Base-by-base conservation (phyloP, 2,888 invertebrate species). In the Criorhina ranunculi region DNA sequence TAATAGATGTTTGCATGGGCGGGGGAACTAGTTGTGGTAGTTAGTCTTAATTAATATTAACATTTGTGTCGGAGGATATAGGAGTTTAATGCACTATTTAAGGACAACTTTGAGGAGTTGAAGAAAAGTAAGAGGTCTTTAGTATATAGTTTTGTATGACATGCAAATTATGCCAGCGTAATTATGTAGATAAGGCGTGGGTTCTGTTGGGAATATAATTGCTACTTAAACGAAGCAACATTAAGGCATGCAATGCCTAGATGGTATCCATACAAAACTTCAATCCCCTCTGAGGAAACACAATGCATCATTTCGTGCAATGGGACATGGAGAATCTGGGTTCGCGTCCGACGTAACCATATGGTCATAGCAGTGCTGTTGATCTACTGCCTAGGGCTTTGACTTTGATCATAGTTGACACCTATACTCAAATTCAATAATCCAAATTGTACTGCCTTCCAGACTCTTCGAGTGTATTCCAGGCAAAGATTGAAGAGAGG, bases 21-120 rank as follows among this genome's bases (percentile, higher is more conserved):
- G 6, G 12, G n/a, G 11, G 53, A 12, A 11, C 12, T 12, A 24
- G 67, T 42, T 33, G 44, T 51, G 42, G 60, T 51, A 53, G 60
- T 62, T 37, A 9, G n/a, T 60, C 60, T 72, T 72, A 72, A 60
- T 60, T 72, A 72, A 72, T 33, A 60, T 42, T 29, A 17, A 7
- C 24, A n/a, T 40, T 55, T n/a, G n/a, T 33, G n/a, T 33, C 9
- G 9, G 15, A 15, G 8, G 55, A 8, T 67, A 19, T 5, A 8
- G 40, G 40, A 33, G 55, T 44, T 67, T 8, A 55, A 15, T 67
- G 67, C 53, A 67, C 40, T 55, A 24, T n/a, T 44, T 55, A 15
- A 44, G 69, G 24, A 42, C 15, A 31, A 33, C 29, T 53, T 66
- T 29, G 24, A 19, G 17, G n/a, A 24, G 4, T 46, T 46, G 8